Percentiles rank a stretch among this genome's conserved stretches.
phyloP scores from a whole-genome alignment of 2,113 vertebrate species.

The Pedetes capensis region DNA sequence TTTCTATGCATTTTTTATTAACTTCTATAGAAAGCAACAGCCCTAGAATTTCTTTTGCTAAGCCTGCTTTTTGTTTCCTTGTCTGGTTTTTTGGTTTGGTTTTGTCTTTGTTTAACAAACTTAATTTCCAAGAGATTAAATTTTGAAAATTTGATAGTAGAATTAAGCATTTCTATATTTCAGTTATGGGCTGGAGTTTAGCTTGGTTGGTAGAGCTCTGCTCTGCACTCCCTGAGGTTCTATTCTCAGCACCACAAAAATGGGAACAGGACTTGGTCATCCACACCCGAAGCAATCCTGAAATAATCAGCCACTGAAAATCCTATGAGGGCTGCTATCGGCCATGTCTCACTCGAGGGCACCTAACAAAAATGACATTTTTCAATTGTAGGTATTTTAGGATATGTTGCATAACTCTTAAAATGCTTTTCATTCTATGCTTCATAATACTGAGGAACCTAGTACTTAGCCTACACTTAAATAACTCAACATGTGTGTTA shows the following conservation, averaged over 20 bases:
- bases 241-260: too few species aligned
- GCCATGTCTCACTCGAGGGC: too few species aligned
- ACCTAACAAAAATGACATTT: too few species aligned
- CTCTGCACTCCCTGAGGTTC: too few species aligned
- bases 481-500: neutral
- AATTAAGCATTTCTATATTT: neutral
- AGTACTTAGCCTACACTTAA: neutral
- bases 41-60: neutral
- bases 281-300: too few species aligned
- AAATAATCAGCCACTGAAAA: too few species aligned
- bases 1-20: neutral
- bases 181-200: too few species aligned
- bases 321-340: too few species aligned
- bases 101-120: neutral
- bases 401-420: neutral
- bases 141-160: neutral
- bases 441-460: neutral
- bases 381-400: neutral
- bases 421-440: neutral
- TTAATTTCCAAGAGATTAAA: neutral
- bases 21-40: neutral
- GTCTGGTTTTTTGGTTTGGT: neutral
- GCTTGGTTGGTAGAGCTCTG: too few species aligned
- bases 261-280: too few species aligned
- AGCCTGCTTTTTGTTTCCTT: neutral